Base-by-base conservation (phyloP, 2,797 vertebrate species). In the Leptodactylus fallax region DNA sequence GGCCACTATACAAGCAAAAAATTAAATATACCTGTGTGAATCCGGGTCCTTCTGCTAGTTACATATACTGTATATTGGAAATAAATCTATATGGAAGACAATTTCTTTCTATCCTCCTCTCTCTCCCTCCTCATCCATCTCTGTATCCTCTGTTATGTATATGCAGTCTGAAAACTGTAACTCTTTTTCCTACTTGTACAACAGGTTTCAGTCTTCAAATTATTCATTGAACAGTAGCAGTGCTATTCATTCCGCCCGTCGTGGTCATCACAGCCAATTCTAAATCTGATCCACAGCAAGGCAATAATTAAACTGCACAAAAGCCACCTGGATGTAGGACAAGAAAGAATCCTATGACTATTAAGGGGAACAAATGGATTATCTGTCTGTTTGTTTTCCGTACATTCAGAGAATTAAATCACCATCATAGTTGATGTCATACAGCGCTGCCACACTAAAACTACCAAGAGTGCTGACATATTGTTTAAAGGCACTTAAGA, bases 361-460 rank as follows among this genome's bases (percentile, higher is more conserved):
- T 81, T 74, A 87, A 82, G 67, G 45, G 86, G 79, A 87, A 87
- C 86, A 87, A 87, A 87, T 82, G 67, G 86, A 87, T 87, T 87
- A 87, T 87, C 79, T 87, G n/a, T 61, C 56, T 61, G 36, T 81
- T 74, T 87, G 79, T 79, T 79, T 55, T 86, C 61, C 69, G 45
- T 82, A 49, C 69, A 82, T 87, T 82, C 56, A 76, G 69, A 25
- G 79, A 87, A 87, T 82, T 76, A 55, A 82, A 53, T 76, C 0
- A 19, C 60, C 45, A 63, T 61, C 79, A 27, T 11, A 36, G 49
- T 58, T 63, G 61, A 86, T 85, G 45, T 13, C 21, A 63, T 79
- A 49, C 47, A 51, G 60, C 49, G 60, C 17, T 13, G 82, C 12
- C 25, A 11, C 17, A 45, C 19, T 58, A 36, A 19, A 17, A 61